These are phyloP conservation scores for Adoxophyes honmai DNA, from an alignment of 1,140 invertebrate species.

Conservation along the genomic window DNA sequence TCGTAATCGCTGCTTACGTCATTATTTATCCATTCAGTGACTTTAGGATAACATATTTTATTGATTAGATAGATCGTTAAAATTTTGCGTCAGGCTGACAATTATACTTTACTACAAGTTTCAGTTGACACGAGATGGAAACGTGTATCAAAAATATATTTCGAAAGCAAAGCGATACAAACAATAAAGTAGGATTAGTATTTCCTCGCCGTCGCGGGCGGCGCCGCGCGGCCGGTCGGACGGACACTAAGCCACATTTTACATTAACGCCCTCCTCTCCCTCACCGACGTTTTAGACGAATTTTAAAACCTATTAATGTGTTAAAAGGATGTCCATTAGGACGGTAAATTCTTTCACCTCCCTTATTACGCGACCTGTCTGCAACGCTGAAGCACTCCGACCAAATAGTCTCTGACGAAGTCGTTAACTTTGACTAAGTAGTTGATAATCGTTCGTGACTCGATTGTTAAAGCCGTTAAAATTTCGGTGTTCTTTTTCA, in stretches of 20 bases:
- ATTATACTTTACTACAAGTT: too few relatives aligned
- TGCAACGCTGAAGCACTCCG: not conserved
- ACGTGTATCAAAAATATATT: too few relatives aligned
- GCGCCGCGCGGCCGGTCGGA: not conserved
- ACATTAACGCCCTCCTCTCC: conserved; percentile 10
- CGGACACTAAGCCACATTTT: conserved; percentile 14
- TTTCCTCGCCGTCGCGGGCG: not conserved
- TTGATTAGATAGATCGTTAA: too few relatives aligned
- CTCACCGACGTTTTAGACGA: conserved; percentile 15
- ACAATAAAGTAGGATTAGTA: too few relatives aligned
- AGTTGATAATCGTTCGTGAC: conserved; percentile 9
- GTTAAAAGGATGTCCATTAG: conserved; percentile 20
- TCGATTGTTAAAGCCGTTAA: conserved; percentile 6
- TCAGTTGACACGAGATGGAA: too few relatives aligned
- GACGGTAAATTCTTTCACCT: conserved; percentile 18
- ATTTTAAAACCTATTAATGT: conserved; percentile 20
- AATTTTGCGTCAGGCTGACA: too few relatives aligned
- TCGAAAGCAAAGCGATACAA: too few relatives aligned
- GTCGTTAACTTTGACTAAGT: conserved; percentile 11
- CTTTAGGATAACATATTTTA: too few relatives aligned
- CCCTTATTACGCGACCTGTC: conserved; percentile 10
- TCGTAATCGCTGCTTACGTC: too few relatives aligned
- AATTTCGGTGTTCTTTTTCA: not conserved
- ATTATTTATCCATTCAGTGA: too few relatives aligned
- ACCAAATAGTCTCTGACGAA: conserved; percentile 8